Evolutionary conservation across 2,888 invertebrate genomes (phyloP), one percentile per base, ranked within the genome.

Genomic region (Antheraea assamensis): DNA sequence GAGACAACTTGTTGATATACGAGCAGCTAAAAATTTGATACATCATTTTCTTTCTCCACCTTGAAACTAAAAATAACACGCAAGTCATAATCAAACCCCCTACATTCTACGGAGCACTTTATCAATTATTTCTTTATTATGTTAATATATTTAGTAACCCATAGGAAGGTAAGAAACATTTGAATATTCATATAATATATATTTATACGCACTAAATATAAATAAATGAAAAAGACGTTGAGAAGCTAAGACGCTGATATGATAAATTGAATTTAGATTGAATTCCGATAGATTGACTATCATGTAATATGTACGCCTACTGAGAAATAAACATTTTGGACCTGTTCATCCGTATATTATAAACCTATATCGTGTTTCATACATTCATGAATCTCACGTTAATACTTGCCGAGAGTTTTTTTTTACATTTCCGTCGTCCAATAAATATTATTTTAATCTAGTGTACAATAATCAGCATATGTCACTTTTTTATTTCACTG

Each of bases 231-330:
- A n/a, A 55, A 19, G n/a, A 55, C 5, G 55, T 55, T 55, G 55
- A 55, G n/a, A 55, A 21, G n/a, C 55, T 55, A 55, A 55, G 55
- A 55, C n/a, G n/a, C n/a, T 10, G n/a, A 55, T 55, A n/a, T 55
- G 55, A 55, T 55, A n/a, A 55, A 55, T 55, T 55, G 55, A 55
- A 55, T n/a, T 55, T 55, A n/a, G 21, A 55, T 55, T 55, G 55
- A 55, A 55, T n/a, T 55, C n/a, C n/a, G 55, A 55, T 55, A 55
- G 21, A n/a, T 55, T 55, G n/a, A 55, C n/a, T 55, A n/a, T 55
- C 55, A n/a, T 55, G 8, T 8, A 55, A 55, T 55, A 55, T 55
- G 55, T 55, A 55, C 55, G 55, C 55, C 55, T 21, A 55, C 55
- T 55, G n/a, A n/a, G 55, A 55, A 55, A 55, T 55, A 55, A 55